phyloP scores from a whole-genome alignment of 1,140 invertebrate genomes.

The Dryas iulia region DNA sequence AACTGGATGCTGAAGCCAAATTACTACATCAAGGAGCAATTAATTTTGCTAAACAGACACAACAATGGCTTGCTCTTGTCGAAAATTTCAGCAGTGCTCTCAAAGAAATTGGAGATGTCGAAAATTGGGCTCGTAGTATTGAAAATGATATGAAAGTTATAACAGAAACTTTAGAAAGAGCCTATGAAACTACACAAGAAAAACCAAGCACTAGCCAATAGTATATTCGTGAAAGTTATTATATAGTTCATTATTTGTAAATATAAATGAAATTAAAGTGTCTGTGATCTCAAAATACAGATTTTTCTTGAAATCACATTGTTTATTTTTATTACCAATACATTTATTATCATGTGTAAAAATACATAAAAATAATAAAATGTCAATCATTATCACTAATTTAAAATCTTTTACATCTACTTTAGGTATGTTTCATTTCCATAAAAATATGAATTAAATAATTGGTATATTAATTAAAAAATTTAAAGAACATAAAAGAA shows the following conservation, averaged over 20 bases:
- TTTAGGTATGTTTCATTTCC: too few relatives aligned
- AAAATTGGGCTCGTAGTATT: constrained; percentile 98
- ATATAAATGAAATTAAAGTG: constrained; percentile 1
- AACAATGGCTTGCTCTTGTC: constrained; percentile 96
- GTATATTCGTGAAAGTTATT: not conserved
- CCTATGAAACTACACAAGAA: constrained; percentile 90
- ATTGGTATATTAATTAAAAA: too few relatives aligned
- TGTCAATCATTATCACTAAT: too few relatives aligned
- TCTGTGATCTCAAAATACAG: constrained; percentile 4
- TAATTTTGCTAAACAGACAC: constrained; percentile 97
- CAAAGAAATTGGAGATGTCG: constrained; percentile 99
- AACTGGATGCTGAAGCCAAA: constrained; percentile 97
- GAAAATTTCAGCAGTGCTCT: constrained; percentile 97
- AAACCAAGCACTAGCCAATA: constrained; percentile 56
- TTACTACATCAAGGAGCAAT: constrained; percentile 96
- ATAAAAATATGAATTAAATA: too few relatives aligned
- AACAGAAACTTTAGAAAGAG: constrained; percentile 95
- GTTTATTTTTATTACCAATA: too few relatives aligned
- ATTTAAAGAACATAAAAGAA: too few relatives aligned
- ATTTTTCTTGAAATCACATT: not conserved
- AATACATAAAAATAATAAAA: too few relatives aligned
- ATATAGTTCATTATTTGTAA: not conserved
- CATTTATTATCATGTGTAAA: too few relatives aligned
- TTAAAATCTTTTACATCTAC: too few relatives aligned
- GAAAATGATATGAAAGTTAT: constrained; percentile 97